Base-by-base conservation (phyloP, 2,797 vertebrate species). In the Molothrus ater region DNA sequence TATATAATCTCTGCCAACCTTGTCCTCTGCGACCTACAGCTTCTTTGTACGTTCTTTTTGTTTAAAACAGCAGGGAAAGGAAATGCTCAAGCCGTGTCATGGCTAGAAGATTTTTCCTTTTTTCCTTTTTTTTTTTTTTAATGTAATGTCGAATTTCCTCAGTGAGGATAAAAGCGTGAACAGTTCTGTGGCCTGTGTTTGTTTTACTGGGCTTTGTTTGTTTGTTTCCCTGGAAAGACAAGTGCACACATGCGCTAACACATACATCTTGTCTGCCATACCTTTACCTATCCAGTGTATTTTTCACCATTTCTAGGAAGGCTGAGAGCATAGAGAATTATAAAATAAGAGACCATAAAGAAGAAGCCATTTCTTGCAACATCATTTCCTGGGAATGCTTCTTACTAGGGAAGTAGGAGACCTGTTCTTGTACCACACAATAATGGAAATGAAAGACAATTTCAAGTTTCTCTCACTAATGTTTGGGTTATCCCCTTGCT, bases 51-150 rank as follows among this genome's bases (percentile, higher is more conserved):
- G 5, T 19, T 7, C 2, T 21, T 24, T 4, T 14, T 20, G 3
- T 19, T 74, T n/a, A 7, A 76, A 45, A n/a, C 6, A 21, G 11
- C 1, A 26, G 8, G 2, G 12, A 10, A 43, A 54, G 11, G 13
- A 71, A 57, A 17, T 0, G 0, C 31, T 81, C 2, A 28, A 34
- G 1, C 2, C 0, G 0, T 0, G 0, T 7, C 3, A 24, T 5
- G 6, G 8, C 0, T 6, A 13, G 14, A 16, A 1, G 0, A 6
- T 9, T 31, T 61, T 40, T 10, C 4, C 4, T 22, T 32, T 9
- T 29, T 51, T 11, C 2, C 4, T 17, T 29, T 29, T 11, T 45
- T 45, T 45, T 3, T 8, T 2, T 21, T 28, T 5, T 2, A n/a
- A 5, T 6, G 2, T 7, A 42, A 40, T 1, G 0, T 6, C 9